Conservation (phyloP, 1,140 invertebrate species). For the Trypoxylus dichotomus region DNA sequence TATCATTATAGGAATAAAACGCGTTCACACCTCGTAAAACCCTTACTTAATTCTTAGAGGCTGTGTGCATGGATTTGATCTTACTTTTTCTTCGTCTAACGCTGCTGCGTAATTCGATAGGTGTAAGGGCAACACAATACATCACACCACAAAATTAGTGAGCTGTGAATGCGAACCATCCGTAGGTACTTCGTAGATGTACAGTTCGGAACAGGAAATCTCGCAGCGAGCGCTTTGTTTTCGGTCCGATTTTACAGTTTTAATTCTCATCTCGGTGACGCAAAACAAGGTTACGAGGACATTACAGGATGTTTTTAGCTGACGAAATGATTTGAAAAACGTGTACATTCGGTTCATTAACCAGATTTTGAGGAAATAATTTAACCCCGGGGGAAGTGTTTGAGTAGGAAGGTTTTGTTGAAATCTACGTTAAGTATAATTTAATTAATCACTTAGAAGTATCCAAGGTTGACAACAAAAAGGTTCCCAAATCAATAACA, state of each 20-base stretch:
- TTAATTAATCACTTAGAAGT: no score
- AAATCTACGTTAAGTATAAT: no score
- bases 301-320: neutral
- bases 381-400: no score
- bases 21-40: no score
- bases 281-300: slow-evolving; percentile 7
- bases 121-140: slow-evolving; percentile 36
- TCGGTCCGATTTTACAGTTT: slow-evolving; percentile 10
- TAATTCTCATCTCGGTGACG: neutral
- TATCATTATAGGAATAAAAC: neutral
- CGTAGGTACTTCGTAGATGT: slow-evolving; percentile 31
- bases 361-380: no score
- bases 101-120: slow-evolving; percentile 35
- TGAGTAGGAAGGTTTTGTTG: no score
- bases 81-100: neutral
- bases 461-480: no score
- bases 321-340: no score
- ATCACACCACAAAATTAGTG: slow-evolving; percentile 41
- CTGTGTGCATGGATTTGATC: neutral
- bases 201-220: slow-evolving; percentile 31
- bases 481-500: no score
- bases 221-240: neutral
- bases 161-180: slow-evolving; percentile 38
- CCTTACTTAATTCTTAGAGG: neutral
- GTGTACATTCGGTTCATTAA: no score